Percentiles rank a stretch among this genome's conserved stretches.
These are phyloP conservation scores for Drosophila greeni DNA, from an alignment of 2,888 invertebrate genomes.

Conservation along the genomic window DNA sequence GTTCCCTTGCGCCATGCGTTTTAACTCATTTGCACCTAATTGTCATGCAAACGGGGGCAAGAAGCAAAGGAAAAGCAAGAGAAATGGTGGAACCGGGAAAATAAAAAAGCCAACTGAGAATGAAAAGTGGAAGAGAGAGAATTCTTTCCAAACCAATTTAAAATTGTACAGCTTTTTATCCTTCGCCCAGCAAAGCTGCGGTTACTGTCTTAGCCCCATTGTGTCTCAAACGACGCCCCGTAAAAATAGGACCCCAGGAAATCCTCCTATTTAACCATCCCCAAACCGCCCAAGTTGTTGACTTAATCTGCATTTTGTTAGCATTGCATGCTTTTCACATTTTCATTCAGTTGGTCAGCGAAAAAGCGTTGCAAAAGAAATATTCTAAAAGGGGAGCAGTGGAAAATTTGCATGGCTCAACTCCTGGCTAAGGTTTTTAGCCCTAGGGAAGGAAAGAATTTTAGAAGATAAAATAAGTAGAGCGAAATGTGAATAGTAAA, in stretches of 20 bases:
- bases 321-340: constrained; percentile 37
- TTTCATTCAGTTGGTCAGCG: constrained; percentile 48
- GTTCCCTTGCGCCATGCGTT: constrained; percentile 51
- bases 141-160: constrained; percentile 15
- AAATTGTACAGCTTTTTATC: constrained; percentile 3
- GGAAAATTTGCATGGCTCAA: constrained; percentile 52
- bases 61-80: constrained; percentile 2
- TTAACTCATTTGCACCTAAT: constrained; percentile 72
- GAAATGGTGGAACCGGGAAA: not conserved
- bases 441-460: not conserved
- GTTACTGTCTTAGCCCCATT: constrained; percentile 13
- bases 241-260: not conserved
- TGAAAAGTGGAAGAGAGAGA: not conserved
- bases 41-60: constrained; percentile 58
- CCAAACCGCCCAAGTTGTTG: constrained; percentile 45
- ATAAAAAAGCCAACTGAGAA: not conserved
- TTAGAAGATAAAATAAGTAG: constrained; percentile 4
- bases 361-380: constrained; percentile 6
- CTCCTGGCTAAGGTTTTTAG: constrained; percentile 8
- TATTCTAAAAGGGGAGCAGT: constrained; percentile 7
- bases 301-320: constrained; percentile 68
- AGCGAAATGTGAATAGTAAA: constrained; percentile 1
- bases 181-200: constrained; percentile 1
- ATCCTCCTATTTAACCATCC: constrained; percentile 1
- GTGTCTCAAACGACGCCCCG: constrained; percentile 2